Percentiles rank a stretch among this genome's conserved stretches.
Conservation (phyloP, 2,888 invertebrate genomes). For the Drosophila anomelani region DNA sequence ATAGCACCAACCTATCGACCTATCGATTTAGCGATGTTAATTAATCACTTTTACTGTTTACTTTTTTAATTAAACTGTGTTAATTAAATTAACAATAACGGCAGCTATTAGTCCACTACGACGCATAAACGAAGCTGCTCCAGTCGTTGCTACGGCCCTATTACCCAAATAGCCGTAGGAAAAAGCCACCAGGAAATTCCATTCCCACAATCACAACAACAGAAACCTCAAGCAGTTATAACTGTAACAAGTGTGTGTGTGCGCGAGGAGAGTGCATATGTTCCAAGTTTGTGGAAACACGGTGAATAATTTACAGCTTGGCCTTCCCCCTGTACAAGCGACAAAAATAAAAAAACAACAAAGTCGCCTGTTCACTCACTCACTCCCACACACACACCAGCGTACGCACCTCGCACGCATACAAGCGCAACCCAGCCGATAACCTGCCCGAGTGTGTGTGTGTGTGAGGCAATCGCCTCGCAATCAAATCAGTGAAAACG, state of each 20-base stretch:
- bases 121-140: constrained; percentile 7
- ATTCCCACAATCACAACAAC: constrained; percentile 29
- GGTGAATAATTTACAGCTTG: constrained; percentile 70
- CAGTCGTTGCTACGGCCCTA: not conserved
- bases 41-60: constrained; percentile 54
- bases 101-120: constrained; percentile 11
- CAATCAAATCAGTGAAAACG: constrained; percentile 34
- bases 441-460: constrained; percentile 30
- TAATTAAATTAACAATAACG: constrained; percentile 44
- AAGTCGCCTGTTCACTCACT: constrained; percentile 62
- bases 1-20: constrained; percentile 4
- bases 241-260: constrained; percentile 26
- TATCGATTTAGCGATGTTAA: constrained; percentile 35
- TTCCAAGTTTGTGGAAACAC: constrained; percentile 21
- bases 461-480: constrained; percentile 40
- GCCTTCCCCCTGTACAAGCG: constrained; percentile 58
- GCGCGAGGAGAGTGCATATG: constrained; percentile 36
- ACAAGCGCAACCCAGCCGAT: constrained; percentile 32
- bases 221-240: constrained; percentile 7
- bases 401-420: constrained; percentile 25
- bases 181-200: constrained; percentile 14
- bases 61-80: constrained; percentile 48
- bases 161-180: constrained; percentile 3
- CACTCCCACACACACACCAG: constrained; percentile 51
- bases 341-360: constrained; percentile 51